A percentile compares a stretch with the other conserved stretches of the same genome.
These are phyloP conservation scores for Fringilla coelebs DNA, from an alignment of 2,797 vertebrate genomes.

Conservation along the genomic window DNA sequence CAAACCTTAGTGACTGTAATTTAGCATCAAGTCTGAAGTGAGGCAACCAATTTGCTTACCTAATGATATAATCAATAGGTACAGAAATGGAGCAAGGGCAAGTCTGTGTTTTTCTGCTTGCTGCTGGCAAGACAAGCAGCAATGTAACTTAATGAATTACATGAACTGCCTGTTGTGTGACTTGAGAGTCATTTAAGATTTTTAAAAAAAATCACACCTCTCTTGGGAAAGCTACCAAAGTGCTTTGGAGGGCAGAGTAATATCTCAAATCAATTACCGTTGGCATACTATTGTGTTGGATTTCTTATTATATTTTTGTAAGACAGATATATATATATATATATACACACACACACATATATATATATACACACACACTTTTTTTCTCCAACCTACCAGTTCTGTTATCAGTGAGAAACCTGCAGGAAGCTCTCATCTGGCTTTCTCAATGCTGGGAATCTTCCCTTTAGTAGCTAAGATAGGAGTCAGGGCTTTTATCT, in stretches of 20 bases:
- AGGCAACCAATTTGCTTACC: slow-evolving; percentile 58
- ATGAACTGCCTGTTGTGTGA: background rate
- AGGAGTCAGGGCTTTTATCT: background rate
- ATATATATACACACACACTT: accelerated
- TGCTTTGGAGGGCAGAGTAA: slow-evolving; percentile 4
- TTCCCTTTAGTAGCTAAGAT: background rate
- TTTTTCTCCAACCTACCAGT: background rate
- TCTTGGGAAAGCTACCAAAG: background rate
- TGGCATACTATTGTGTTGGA: background rate
- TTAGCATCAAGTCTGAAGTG: slow-evolving; percentile 33
- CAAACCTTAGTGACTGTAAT: slow-evolving; percentile 47
- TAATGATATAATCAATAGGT: slow-evolving; percentile 60
- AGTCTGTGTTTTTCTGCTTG: background rate
- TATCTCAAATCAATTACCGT: background rate
- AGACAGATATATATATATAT: background rate
- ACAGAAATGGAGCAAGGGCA: background rate
- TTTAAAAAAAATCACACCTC: background rate
- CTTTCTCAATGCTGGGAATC: background rate
- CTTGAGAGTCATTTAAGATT: slow-evolving; percentile 19
- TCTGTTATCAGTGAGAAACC: background rate
- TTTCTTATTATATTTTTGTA: background rate
- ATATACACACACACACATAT: accelerated
- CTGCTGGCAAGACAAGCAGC: background rate
- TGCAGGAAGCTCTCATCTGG: background rate
- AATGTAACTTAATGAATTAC: slow-evolving; percentile 21